Percentiles rank a stretch among this genome's conserved stretches.
These are phyloP conservation scores for Ailuropoda melanoleuca DNA, from an alignment of 2,113 vertebrate genomes.

Conservation along the genomic window DNA sequence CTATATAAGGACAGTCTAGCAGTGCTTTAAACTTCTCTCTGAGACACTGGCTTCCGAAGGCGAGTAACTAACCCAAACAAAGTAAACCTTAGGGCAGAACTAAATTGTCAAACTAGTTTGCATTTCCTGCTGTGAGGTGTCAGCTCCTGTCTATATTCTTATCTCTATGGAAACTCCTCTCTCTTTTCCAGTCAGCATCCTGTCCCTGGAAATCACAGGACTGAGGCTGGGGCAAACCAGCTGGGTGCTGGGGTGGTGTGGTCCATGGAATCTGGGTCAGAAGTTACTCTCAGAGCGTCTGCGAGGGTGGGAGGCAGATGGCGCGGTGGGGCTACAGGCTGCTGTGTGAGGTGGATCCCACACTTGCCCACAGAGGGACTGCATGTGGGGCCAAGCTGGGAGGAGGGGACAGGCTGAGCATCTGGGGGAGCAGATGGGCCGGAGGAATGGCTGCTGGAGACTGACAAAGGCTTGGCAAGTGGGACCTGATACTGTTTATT, in stretches of 20 bases:
- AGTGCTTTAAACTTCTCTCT: neutral
- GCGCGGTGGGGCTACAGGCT: neutral
- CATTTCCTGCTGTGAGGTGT: neutral
- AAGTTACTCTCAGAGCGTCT: neutral
- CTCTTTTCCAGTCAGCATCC: neutral
- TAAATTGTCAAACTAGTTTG: neutral
- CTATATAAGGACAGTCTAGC: fast-evolving
- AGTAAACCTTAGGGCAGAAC: neutral
- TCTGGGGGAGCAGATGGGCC: slow-evolving; percentile 70
- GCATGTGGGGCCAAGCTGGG: neutral
- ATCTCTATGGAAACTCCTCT: slow-evolving; percentile 5
- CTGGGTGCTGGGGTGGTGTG: neutral
- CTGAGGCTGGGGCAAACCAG: neutral
- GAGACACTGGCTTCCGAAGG: neutral
- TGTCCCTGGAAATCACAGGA: neutral
- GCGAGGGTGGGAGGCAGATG: neutral
- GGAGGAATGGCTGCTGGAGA: slow-evolving; percentile 60
- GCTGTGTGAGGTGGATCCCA: neutral
- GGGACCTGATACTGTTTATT: slow-evolving; percentile 48
- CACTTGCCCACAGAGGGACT: neutral
- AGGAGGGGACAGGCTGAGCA: neutral
- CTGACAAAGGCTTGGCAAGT: slow-evolving; percentile 72
- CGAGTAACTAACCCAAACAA: neutral
- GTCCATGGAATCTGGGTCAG: neutral
- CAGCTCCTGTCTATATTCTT: neutral